Conservation (phyloP, 2,888 invertebrate species). For the Agriopis leucophaearia region DNA sequence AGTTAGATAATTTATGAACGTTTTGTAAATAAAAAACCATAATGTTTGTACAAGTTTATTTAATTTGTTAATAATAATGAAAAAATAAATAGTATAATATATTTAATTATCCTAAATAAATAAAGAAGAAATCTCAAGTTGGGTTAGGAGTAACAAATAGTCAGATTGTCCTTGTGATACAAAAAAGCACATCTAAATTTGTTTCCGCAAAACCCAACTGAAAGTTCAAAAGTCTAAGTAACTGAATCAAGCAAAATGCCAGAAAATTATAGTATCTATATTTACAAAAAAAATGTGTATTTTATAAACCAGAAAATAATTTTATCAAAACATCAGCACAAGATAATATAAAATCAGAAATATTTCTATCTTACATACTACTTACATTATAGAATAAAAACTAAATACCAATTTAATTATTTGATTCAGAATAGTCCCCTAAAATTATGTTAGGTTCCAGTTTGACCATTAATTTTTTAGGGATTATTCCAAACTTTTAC, state of each 20-base stretch:
- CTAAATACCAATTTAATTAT: conserved; percentile 45
- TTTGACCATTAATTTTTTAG: conserved; percentile 58
- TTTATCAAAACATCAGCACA: conserved; percentile 29
- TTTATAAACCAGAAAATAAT: conserved; percentile 41
- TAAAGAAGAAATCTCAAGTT: conserved; percentile 85
- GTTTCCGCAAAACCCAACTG: conserved; percentile 85
- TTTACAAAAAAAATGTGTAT: conserved; percentile 65
- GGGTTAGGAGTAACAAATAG: conserved; percentile 79
- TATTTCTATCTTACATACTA: conserved; percentile 27
- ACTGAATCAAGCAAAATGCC: conserved; percentile 63
- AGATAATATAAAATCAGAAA: conserved; percentile 25
- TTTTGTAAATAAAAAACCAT: conserved; percentile 55
- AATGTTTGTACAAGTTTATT: conserved; percentile 84
- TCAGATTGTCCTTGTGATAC: conserved; percentile 40
- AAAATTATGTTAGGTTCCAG: conserved; percentile 52
- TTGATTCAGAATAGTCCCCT: conserved; percentile 79
- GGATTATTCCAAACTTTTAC: conserved; percentile 79
- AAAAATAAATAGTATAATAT: conserved; percentile 77
- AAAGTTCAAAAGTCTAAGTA: conserved; percentile 74
- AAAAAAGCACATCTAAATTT: conserved; percentile 41
- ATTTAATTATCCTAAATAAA: conserved; percentile 77
- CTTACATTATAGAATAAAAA: conserved; percentile 30
- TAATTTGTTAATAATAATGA: conserved; percentile 74
- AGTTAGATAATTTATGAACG: conserved; percentile 42
- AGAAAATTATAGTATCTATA: conserved; percentile 63